A percentile compares a stretch with the other conserved stretches of the same genome.
These are phyloP conservation scores for Belgica antarctica DNA, from an alignment of 2,888 invertebrate genomes.

Conservation along the genomic window DNA sequence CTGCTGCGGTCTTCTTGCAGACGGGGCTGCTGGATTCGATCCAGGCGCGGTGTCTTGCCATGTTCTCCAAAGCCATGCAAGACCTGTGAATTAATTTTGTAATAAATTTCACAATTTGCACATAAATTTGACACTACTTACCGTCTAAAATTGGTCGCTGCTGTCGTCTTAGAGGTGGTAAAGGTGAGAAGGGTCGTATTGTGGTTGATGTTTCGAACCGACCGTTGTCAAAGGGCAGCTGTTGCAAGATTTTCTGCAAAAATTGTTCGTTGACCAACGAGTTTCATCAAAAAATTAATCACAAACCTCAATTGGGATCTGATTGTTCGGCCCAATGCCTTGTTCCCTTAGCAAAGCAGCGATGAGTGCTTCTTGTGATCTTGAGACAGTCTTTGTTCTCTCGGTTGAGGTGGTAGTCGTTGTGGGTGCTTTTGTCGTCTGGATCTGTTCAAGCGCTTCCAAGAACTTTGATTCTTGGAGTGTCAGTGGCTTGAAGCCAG, in stretches of 20 bases:
- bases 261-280: background rate
- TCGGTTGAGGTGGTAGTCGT: conserved; percentile 51
- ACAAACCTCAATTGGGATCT: conserved; percentile 50
- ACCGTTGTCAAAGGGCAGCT: background rate
- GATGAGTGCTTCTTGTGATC: conserved; percentile 67
- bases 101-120: background rate
- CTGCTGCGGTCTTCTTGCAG: conserved; percentile 48
- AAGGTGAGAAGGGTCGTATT: conserved; percentile 48
- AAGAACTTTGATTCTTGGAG: conserved; percentile 58
- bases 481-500: conserved; percentile 57
- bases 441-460: conserved; percentile 55
- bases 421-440: conserved; percentile 49
- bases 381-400: conserved; percentile 52
- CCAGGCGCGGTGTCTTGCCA: conserved; percentile 60
- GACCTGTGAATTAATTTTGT: conserved; percentile 36
- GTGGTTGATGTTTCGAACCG: background rate
- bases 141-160: conserved; percentile 59
- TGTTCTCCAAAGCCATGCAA: conserved; percentile 61
- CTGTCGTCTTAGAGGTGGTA: conserved; percentile 55
- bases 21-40: conserved; percentile 47
- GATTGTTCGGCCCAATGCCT: conserved; percentile 65
- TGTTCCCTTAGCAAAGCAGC: conserved; percentile 69
- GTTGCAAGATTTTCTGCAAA: conserved; percentile 35
- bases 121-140: background rate
- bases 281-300: no score